phyloP scores from a whole-genome alignment of 2,113 vertebrate species.

The Ptilonorhynchus violaceus region DNA sequence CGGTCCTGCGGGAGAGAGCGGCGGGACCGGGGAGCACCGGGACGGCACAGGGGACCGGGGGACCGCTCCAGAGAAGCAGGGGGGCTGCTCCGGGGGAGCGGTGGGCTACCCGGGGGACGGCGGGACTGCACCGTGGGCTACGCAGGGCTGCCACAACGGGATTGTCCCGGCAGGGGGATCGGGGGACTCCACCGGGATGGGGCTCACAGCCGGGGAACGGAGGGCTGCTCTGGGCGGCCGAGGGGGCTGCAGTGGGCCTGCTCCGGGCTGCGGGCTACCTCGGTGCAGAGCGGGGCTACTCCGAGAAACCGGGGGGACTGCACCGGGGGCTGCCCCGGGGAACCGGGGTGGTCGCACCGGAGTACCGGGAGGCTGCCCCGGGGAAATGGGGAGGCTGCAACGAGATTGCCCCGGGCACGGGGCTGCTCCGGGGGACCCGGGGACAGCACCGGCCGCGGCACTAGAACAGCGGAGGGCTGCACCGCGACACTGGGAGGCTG shows the following conservation, averaged over 20 bases:
- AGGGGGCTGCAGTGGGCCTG: no score
- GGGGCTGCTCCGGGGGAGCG: not conserved
- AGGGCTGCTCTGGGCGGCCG: not conserved
- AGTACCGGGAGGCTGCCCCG: no score
- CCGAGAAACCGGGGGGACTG: not conserved
- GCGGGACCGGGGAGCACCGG: not conserved
- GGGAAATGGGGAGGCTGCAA: no score
- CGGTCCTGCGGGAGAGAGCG: constrained; percentile 65
- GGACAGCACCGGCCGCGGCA: not conserved
- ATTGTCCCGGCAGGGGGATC: not conserved
- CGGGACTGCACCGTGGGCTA: not conserved
- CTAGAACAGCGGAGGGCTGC: not conserved
- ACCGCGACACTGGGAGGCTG: not conserved
- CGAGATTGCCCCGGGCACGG: not conserved
- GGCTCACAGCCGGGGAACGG: not conserved
- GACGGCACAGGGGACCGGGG: not conserved
- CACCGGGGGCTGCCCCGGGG: not conserved
- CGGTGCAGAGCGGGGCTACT: no score
- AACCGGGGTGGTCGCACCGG: not conserved
- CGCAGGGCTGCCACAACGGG: not conserved
- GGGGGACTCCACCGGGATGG: not conserved
- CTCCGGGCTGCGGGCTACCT: no score
- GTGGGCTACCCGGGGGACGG: not conserved
- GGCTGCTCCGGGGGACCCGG: not conserved
- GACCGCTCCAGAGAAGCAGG: no score